Conservation (phyloP, 2,797 vertebrate genomes). For the Rhinoraja longicauda region DNA sequence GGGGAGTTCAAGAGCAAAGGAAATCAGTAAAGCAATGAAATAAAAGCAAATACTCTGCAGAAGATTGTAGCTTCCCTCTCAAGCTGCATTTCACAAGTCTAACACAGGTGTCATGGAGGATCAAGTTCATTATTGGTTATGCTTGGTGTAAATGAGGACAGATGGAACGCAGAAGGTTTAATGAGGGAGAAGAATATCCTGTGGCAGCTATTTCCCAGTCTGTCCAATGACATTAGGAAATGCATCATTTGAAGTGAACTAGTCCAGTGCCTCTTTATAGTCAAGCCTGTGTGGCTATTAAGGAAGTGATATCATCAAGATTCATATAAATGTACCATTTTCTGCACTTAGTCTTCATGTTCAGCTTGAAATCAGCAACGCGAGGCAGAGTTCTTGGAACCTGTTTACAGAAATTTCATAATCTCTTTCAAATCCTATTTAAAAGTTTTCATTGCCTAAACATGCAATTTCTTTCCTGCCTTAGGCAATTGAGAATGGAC, state of each 20-base stretch:
- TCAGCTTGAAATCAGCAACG: neutral
- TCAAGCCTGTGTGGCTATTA: neutral
- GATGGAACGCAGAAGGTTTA: constrained; percentile 20
- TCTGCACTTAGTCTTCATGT: neutral
- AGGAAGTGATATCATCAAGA: neutral
- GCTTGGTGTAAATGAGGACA: neutral
- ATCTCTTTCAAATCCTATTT: no score
- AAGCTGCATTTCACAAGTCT: neutral
- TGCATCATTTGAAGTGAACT: neutral
- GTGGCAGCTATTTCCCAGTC: neutral
- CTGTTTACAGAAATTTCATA: no score
- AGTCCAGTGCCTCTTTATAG: neutral
- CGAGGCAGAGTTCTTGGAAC: neutral
- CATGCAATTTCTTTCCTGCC: no score
- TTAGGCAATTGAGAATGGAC: no score
- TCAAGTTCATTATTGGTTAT: neutral
- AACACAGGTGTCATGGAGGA: neutral
- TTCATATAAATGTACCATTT: neutral
- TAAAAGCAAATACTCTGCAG: neutral
- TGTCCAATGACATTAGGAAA: constrained; percentile 19
- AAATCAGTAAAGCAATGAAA: neutral
- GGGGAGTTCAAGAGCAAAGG: neutral
- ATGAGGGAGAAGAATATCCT: constrained; percentile 6
- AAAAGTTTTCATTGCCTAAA: no score
- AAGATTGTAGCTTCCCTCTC: neutral